Evolutionary conservation across 2,113 vertebrate species (phyloP).

Genomic region (Megaptera novaeangliae): DNA sequence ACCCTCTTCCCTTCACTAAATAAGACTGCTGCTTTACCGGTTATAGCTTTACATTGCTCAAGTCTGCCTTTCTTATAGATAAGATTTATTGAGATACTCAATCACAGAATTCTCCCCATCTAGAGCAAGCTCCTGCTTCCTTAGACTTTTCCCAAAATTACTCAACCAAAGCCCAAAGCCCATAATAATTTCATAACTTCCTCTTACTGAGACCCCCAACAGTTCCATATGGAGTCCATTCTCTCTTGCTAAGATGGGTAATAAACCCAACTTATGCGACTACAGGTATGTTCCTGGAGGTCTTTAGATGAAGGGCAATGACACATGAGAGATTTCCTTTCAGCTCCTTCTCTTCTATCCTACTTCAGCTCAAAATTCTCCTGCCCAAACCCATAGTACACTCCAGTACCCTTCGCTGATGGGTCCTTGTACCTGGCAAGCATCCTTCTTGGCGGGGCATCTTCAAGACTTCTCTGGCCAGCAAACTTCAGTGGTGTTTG

Average conservation of each 20-base stretch:
- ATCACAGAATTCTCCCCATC: neutral
- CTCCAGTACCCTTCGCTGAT: neutral
- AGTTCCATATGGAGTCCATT: neutral
- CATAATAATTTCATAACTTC: neutral
- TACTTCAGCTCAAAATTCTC: neutral
- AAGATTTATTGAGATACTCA: neutral
- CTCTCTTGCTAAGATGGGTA: neutral
- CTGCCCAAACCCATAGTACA: neutral
- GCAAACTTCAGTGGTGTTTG: neutral
- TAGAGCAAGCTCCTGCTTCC: neutral
- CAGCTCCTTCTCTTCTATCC: neutral
- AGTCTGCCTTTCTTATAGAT: neutral
- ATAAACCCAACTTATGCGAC: neutral
- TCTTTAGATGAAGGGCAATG: neutral
- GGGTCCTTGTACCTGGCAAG: neutral
- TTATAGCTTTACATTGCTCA: neutral
- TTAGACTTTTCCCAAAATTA: neutral
- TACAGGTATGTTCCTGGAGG: neutral
- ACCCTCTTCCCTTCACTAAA: neutral
- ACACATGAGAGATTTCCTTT: neutral
- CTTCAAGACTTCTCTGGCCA: neutral
- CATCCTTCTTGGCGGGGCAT: neutral
- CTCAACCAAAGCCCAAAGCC: neutral
- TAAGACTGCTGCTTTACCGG: neutral
- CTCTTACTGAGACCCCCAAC: neutral